A percentile compares a stretch with the other conserved stretches of the same genome.
Conservation (phyloP, 1,140 invertebrate genomes). For the Hyles vespertilio region DNA sequence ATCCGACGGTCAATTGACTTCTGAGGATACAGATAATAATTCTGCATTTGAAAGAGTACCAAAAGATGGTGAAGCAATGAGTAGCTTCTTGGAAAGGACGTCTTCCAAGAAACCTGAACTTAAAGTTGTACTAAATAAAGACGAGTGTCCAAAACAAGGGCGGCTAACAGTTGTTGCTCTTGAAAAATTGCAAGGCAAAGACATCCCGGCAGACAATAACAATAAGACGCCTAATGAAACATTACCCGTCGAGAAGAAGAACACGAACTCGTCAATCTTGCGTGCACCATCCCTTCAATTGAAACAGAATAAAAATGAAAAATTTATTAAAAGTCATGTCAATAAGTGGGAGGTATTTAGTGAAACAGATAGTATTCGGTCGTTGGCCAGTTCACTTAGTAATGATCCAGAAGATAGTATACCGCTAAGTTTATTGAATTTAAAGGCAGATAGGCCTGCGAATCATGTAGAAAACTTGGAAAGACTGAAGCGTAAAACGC, state of each 20-base stretch:
- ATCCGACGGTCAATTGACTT: conserved; percentile 58
- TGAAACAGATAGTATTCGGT: conserved; percentile 77
- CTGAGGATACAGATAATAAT: conserved; percentile 59
- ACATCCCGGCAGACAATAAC: conserved; percentile 35
- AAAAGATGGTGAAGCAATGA: conserved; percentile 79
- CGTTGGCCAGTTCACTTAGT: conserved; percentile 61
- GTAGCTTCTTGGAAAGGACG: conserved; percentile 78
- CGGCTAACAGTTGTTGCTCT: conserved; percentile 76
- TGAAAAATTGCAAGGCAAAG: conserved; percentile 77
- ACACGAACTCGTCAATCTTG: conserved; percentile 45
- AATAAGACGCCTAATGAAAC: conserved; percentile 34
- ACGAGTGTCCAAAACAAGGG: conserved; percentile 70
- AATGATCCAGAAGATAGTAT: conserved; percentile 75
- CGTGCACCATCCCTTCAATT: conserved; percentile 56
- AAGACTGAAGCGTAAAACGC: conserved; percentile 65
- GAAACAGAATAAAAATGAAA: conserved; percentile 62
- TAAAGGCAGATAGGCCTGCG: conserved; percentile 53
- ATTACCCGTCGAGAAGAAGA: conserved; percentile 38
- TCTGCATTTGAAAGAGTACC: conserved; percentile 79
- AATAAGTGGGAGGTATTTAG: conserved; percentile 77
- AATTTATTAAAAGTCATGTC: conserved; percentile 61
- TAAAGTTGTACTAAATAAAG: conserved; percentile 69
- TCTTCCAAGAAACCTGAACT: conserved; percentile 63
- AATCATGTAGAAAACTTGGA: conserved; percentile 61
- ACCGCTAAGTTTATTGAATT: conserved; percentile 67